A percentile compares a stretch with the other conserved stretches of the same genome.
phyloP scores from a whole-genome alignment of 1,140 invertebrate species.

The Ooceraea biroi region DNA sequence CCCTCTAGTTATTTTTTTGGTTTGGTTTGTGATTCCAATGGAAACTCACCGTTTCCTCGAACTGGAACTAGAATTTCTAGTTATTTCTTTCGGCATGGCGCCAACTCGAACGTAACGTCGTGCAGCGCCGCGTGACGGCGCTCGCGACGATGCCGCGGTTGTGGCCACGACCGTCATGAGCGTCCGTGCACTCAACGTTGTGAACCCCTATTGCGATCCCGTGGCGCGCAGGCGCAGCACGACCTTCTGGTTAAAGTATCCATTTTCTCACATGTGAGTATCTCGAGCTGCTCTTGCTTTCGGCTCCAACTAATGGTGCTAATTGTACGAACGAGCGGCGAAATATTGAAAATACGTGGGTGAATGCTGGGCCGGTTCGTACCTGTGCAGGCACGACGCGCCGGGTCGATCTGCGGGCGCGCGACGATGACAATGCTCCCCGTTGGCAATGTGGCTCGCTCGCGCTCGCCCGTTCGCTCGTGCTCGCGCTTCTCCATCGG shows the following conservation, averaged over 20 bases:
- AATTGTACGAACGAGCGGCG: conserved; percentile 73
- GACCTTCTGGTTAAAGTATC: conserved; percentile 88
- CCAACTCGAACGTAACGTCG: background rate
- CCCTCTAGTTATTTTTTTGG: background rate
- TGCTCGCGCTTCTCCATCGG: conserved; percentile 48
- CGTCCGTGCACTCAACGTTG: conserved; percentile 74
- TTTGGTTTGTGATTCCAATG: too few species aligned
- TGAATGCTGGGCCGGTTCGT: conserved; percentile 71
- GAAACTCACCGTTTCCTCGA: too few species aligned
- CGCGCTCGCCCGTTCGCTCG: conserved; percentile 77
- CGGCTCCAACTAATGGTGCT: conserved; percentile 81
- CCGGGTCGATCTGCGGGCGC: background rate
- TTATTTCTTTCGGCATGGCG: background rate
- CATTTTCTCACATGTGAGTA: conserved; percentile 90
- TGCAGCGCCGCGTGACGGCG: background rate
- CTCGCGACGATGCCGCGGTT: too few species aligned
- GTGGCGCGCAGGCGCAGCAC: conserved; percentile 83
- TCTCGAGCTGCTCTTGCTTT: conserved; percentile 82
- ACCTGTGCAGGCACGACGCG: conserved; percentile 50
- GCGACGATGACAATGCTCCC: conserved; percentile 75
- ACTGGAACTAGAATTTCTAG: too few species aligned
- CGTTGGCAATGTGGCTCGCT: conserved; percentile 79
- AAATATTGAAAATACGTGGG: conserved; percentile 71
- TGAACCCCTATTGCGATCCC: conserved; percentile 75
- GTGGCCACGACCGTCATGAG: background rate